These are phyloP conservation scores for Astreopora myriophthalma DNA, from an alignment of 64 coral and sea anemone species.

Conservation along the genomic window DNA sequence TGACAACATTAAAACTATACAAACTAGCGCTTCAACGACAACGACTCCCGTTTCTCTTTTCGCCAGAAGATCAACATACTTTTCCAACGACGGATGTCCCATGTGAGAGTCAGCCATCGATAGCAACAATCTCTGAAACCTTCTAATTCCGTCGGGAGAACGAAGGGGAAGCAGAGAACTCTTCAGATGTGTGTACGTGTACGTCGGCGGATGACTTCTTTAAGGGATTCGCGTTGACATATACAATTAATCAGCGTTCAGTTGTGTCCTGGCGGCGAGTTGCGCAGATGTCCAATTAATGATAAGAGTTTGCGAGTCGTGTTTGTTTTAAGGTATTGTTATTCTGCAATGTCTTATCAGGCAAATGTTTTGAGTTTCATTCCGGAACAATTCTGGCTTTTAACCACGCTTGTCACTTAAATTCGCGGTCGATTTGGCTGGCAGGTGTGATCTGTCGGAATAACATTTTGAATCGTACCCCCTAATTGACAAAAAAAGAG, in stretches of 20 bases:
- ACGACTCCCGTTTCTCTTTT: neutral
- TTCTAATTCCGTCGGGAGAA: neutral
- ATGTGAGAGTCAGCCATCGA: neutral
- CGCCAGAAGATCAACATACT: constrained; percentile 40
- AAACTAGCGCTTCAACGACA: constrained; percentile 35
- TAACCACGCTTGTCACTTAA: constrained; percentile 12
- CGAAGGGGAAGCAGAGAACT: neutral
- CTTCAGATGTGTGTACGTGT: neutral
- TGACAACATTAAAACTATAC: constrained; percentile 33
- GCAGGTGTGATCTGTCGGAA: neutral
- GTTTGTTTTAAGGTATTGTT: constrained; percentile 3
- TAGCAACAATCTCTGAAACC: neutral
- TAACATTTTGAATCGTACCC: neutral
- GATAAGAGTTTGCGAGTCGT: neutral
- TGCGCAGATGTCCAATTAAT: constrained; percentile 27
- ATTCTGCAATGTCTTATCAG: neutral
- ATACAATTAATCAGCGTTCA: neutral
- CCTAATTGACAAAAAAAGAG: neutral
- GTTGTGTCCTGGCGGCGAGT: neutral
- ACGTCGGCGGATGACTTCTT: neutral
- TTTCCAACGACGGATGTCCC: constrained; percentile 29
- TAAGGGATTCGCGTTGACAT: neutral
- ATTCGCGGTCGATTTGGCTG: neutral
- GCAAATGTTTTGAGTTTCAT: neutral
- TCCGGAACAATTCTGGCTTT: neutral